Conservation (phyloP, 2,888 invertebrate species). For the Dolichomitus sp. region DNA sequence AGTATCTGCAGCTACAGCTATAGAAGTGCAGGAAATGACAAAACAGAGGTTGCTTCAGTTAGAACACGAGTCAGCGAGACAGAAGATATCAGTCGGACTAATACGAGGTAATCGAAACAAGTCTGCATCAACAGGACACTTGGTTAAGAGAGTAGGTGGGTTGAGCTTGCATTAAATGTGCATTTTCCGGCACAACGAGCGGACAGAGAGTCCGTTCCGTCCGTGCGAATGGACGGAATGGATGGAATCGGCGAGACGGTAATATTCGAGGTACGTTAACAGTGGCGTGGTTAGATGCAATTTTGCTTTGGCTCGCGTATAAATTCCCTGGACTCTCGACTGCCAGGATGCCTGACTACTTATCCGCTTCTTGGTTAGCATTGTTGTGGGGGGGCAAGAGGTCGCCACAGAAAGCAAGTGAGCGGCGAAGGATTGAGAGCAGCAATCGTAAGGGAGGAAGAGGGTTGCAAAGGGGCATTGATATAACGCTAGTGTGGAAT, state of each 20-base stretch:
- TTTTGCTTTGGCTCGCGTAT: conserved; percentile 67
- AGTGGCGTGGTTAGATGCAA: conserved; percentile 74
- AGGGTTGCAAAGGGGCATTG: conserved; percentile 72
- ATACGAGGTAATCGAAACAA: conserved; percentile 1
- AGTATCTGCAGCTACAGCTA: not conserved
- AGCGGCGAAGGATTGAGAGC: conserved; percentile 50
- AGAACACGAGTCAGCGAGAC: not conserved
- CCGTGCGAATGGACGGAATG: conserved; percentile 38
- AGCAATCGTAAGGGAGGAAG: conserved; percentile 62
- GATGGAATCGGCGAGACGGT: conserved; percentile 52
- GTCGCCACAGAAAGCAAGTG: conserved; percentile 52
- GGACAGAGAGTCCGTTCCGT: conserved; percentile 15
- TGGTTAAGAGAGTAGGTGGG: conserved; percentile 9
- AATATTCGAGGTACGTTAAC: conserved; percentile 55
- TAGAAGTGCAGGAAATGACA: not conserved
- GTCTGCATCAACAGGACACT: not conserved
- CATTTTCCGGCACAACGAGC: conserved; percentile 43
- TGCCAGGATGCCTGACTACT: conserved; percentile 31
- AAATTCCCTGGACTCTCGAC: conserved; percentile 59
- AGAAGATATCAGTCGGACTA: conserved; percentile 8
- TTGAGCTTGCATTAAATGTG: conserved; percentile 35
- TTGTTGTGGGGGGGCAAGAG: conserved; percentile 38
- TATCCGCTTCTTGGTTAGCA: conserved; percentile 50
- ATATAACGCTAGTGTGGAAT: conserved; percentile 72
- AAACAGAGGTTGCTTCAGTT: not conserved